phyloP scores from a whole-genome alignment of 1,140 invertebrate species.

The Saccostrea glomerata region DNA sequence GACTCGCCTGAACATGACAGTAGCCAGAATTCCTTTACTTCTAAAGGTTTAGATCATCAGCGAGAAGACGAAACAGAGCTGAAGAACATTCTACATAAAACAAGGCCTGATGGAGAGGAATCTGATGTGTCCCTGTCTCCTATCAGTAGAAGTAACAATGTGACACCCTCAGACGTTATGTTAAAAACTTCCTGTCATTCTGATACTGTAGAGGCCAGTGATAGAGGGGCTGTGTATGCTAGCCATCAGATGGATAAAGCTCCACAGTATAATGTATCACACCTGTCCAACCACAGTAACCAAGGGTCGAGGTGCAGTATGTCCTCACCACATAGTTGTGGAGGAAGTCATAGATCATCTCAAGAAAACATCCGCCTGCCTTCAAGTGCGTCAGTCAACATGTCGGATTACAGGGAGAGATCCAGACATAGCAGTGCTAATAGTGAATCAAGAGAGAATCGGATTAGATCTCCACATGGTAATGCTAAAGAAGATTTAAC shows the following conservation, averaged over 20 bases:
- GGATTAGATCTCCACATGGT: slow-evolving; percentile 40
- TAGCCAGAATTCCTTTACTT: not conserved
- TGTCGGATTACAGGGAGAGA: not conserved
- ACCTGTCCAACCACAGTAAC: not conserved
- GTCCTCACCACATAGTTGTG: not conserved
- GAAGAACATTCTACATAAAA: slow-evolving; percentile 44
- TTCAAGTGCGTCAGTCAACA: not conserved
- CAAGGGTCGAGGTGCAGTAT: not conserved
- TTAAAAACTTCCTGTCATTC: not conserved
- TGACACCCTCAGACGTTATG: slow-evolving; percentile 26
- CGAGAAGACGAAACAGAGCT: not conserved
- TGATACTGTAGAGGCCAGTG: not conserved
- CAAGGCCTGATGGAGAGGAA: slow-evolving; percentile 58
- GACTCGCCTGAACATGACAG: slow-evolving; percentile 3
- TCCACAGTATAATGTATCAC: not conserved
- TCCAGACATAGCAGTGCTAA: slow-evolving; percentile 9
- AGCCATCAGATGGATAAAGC: not conserved
- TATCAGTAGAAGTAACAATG: slow-evolving; percentile 36
- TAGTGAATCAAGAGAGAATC: slow-evolving; percentile 31
- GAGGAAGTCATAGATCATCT: not conserved
- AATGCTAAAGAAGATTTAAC: slow-evolving; percentile 45
- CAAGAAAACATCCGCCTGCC: not conserved
- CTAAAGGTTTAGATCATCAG: not conserved
- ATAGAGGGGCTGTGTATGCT: not conserved
- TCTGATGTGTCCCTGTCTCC: slow-evolving; percentile 46